Evolutionary conservation across 2,797 vertebrate species (phyloP).

Genomic region (Discoglossus pictus): DNA sequence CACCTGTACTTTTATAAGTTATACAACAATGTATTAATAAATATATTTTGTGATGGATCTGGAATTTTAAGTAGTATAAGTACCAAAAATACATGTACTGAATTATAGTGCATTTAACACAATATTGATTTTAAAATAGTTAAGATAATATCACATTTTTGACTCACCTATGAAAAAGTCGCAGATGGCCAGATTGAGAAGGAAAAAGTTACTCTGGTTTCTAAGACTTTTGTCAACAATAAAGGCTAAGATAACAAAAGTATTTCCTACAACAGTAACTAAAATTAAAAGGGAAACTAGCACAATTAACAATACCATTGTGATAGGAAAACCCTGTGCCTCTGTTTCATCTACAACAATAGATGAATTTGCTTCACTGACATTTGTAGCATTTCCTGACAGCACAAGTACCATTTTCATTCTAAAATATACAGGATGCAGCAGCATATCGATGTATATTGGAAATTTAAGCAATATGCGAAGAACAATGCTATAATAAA

Average conservation of each 20-base stretch:
- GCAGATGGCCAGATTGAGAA: conserved; percentile 80
- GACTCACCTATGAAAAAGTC: conserved; percentile 81
- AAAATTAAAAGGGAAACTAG: conserved; percentile 12
- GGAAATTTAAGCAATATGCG: background rate
- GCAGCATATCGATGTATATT: background rate
- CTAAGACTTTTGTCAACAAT: conserved; percentile 79
- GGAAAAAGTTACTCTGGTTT: conserved; percentile 77
- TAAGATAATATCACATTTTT: no score
- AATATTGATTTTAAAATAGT: no score
- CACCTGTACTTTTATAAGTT: no score
- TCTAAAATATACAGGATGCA: background rate
- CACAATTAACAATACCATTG: conserved; percentile 4
- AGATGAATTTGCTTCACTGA: conserved; percentile 2
- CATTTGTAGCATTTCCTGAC: conserved; percentile 5
- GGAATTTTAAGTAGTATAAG: no score
- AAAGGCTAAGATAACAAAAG: conserved; percentile 76
- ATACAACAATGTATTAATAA: no score
- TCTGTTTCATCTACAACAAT: background rate
- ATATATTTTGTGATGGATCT: no score
- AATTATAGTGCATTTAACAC: no score
- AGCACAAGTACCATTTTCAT: background rate
- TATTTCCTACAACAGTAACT: conserved; percentile 66
- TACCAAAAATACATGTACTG: no score
- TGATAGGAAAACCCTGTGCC: background rate
- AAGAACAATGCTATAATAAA: no score